Percentiles rank a stretch among this genome's conserved stretches.
These are phyloP conservation scores for Salvelinus namaycush DNA, from an alignment of 2,113 vertebrate species.

Conservation along the genomic window DNA sequence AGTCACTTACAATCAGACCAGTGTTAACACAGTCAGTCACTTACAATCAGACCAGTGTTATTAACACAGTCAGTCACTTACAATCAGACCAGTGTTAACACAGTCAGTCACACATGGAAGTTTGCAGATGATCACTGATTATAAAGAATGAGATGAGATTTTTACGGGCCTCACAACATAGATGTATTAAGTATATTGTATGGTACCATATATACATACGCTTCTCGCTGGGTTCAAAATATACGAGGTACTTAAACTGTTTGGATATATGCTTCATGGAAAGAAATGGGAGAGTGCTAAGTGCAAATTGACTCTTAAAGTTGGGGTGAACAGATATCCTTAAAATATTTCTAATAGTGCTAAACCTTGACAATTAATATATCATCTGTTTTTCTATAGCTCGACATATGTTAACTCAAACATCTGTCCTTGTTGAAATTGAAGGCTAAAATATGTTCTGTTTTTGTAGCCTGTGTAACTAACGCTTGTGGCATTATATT, in stretches of 20 bases:
- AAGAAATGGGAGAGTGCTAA: not conserved
- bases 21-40: not conserved
- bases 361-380: not conserved
- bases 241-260: too few species aligned
- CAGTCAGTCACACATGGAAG: not conserved
- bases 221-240: not conserved
- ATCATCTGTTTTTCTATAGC: not conserved
- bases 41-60: too few species aligned
- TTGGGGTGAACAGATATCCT: too few species aligned
- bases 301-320: not conserved
- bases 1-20: too few species aligned
- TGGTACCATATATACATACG: too few species aligned
- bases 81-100: not conserved
- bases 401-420: not conserved
- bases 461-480: not conserved
- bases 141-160: not conserved
- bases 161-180: not conserved
- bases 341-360: too few species aligned
- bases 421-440: conserved; percentile 13
- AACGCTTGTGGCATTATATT: not conserved
- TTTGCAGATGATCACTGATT: not conserved
- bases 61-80: not conserved
- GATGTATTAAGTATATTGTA: not conserved
- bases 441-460: not conserved
- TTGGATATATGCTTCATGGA: not conserved